phyloP scores from a whole-genome alignment of 2,113 vertebrate genomes.

The Anguilla rostrata region DNA sequence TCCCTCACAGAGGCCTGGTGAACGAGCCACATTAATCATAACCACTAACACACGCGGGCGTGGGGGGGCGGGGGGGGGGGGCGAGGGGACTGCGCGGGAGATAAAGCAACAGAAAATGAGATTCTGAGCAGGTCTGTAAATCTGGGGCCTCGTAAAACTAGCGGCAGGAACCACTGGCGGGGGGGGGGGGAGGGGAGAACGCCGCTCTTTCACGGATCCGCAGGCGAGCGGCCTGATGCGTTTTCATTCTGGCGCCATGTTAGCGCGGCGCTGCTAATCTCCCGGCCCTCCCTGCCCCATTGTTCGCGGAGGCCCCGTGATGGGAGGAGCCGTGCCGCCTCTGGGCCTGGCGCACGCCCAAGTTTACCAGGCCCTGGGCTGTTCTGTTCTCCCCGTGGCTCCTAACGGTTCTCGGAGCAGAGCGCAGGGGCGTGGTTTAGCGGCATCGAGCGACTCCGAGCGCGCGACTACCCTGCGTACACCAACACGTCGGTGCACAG shows the following conservation, averaged over 20 bases:
- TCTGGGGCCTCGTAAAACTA: background rate
- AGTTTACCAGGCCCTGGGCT: background rate
- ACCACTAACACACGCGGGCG: too few relatives aligned
- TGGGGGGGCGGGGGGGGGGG: too few relatives aligned
- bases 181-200: too few relatives aligned
- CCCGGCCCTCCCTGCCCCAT: background rate
- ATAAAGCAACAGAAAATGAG: background rate
- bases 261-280: background rate
- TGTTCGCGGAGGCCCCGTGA: background rate
- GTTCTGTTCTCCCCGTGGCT: background rate
- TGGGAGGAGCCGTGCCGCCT: background rate
- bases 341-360: background rate
- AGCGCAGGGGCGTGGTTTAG: background rate
- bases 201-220: background rate
- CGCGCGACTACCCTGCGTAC: background rate
- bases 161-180: background rate
- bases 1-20: too few relatives aligned
- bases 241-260: background rate
- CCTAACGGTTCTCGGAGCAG: background rate
- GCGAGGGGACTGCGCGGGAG: too few relatives aligned
- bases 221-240: background rate
- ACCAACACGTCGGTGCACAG: background rate
- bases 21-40: too few relatives aligned
- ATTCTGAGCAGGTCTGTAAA: background rate
- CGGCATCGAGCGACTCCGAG: background rate